Evolutionary conservation across 2,888 invertebrate species (phyloP), one percentile per base, ranked within the genome.

Genomic region (Agrochola circellaris): DNA sequence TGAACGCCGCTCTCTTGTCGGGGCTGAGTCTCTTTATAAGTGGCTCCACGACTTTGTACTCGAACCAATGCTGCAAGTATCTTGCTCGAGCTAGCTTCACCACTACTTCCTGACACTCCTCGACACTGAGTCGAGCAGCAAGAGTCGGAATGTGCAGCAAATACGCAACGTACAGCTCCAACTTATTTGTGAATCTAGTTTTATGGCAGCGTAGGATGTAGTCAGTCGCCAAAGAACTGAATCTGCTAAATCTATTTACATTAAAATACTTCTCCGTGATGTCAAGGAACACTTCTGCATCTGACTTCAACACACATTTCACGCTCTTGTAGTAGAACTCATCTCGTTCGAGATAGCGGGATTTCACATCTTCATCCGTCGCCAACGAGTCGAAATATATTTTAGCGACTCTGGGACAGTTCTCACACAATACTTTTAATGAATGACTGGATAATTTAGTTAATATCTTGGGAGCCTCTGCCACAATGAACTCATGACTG

Each of bases 361-460:
- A 23, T 48, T 89, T 82, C 6, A 92, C 82, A 26, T 82, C 76
- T 8, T 85, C 77, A 61, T 92, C 89, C 0, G 78, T 84, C 13
- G 84, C 79, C 42, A 94, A 80, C 7, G 86, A 82, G 30, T 93
- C 91, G 56, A 90, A 95, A 82, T 90, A 95, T 65, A 92, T 72
- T 82, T 91, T 90, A 0, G 92, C 91, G 1, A 92, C 88, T 77
- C 81, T 72, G 23, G 94, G 92, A 77, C 89, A 90, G 9, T 79
- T 90, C 84, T 95, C 93, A 42, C 92, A 90, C n/a, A 95, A 77
- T 0, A 93, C 75, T 88, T 93, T 93, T 17, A 95, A 86, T 60
- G 90, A 84, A 38, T 91, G 90, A n/a, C 92, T 89, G 0, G 90
- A 90, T 60, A 95, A 76, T 79, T 93, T 92, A 1, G 89, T 84